A percentile compares a stretch with the other conserved stretches of the same genome.
These are phyloP conservation scores for Macquaria ambigua DNA, from an alignment of 2,113 vertebrate genomes.

Conservation along the genomic window DNA sequence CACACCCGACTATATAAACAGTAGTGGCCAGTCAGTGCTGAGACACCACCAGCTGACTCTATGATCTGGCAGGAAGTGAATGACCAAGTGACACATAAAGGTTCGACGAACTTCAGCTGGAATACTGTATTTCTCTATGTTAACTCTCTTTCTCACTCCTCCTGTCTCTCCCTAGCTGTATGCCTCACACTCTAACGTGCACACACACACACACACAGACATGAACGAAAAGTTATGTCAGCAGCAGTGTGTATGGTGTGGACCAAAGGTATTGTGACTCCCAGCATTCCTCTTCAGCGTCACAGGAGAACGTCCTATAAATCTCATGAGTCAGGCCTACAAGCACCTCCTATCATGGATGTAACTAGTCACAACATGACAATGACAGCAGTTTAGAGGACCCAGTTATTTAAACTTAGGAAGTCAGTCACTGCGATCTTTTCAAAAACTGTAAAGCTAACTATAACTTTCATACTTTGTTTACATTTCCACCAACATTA, in stretches of 20 bases:
- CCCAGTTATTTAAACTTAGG: not conserved
- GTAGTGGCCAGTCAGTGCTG: slow-evolving; percentile 43
- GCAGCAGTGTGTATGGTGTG: slow-evolving; percentile 30
- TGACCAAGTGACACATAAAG: slow-evolving; percentile 65
- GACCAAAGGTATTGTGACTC: slow-evolving; percentile 35
- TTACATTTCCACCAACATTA: not conserved
- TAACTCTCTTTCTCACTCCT: not conserved
- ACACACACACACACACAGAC: not conserved
- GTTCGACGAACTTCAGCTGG: slow-evolving; percentile 26
- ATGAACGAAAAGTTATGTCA: slow-evolving; percentile 24
- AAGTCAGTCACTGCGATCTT: not conserved
- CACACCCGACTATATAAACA: slow-evolving; percentile 40
- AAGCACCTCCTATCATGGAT: slow-evolving; percentile 3
- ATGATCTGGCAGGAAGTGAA: slow-evolving; percentile 70
- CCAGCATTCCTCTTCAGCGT: slow-evolving; percentile 23
- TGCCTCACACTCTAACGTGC: not conserved
- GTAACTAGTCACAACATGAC: not conserved
- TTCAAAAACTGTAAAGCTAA: not conserved
- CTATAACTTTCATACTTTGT: not conserved
- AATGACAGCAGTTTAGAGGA: not conserved
- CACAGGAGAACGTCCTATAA: slow-evolving; percentile 14
- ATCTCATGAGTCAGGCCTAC: slow-evolving; percentile 46
- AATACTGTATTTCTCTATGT: not conserved
- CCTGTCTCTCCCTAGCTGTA: not conserved
- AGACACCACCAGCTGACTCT: slow-evolving; percentile 61